Percentiles rank a stretch among this genome's conserved stretches.
These are phyloP conservation scores for Pelodiscus sinensis DNA, from an alignment of 2,113 vertebrate genomes.

Conservation along the genomic window DNA sequence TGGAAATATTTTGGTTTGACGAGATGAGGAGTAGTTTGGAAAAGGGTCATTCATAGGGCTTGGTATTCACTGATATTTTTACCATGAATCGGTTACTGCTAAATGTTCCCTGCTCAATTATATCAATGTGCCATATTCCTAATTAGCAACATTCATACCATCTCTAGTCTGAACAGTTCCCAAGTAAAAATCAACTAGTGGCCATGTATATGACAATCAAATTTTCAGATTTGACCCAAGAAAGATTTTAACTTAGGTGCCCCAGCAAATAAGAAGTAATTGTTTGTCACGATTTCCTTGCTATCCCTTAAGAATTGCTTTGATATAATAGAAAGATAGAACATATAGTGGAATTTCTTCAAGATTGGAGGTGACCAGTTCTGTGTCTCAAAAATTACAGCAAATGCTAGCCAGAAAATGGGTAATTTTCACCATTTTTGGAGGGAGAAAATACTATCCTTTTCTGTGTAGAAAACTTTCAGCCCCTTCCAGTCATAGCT, in stretches of 20 bases:
- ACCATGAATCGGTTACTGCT: neutral
- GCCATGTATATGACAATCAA: fast-evolving
- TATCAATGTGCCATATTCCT: neutral
- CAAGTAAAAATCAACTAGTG: neutral
- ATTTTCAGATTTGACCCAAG: neutral
- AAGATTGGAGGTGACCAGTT: neutral
- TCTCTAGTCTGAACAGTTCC: neutral
- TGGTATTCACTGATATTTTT: neutral
- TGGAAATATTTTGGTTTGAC: neutral
- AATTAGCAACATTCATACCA: neutral
- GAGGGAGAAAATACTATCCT: neutral
- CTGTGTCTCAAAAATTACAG: neutral
- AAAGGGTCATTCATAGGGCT: conserved; percentile 4
- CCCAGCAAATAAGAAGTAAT: neutral
- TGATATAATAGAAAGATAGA: neutral
- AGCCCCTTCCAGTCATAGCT: neutral
- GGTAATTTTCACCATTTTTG: neutral
- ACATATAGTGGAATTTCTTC: neutral
- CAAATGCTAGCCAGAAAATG: neutral
- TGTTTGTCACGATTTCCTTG: neutral
- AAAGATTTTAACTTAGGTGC: neutral
- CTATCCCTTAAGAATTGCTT: neutral
- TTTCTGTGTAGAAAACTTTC: neutral
- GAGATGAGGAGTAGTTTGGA: conserved; percentile 5
- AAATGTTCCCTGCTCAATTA: neutral